phyloP scores from a whole-genome alignment of 2,113 vertebrate genomes.

The Limanda limanda region DNA sequence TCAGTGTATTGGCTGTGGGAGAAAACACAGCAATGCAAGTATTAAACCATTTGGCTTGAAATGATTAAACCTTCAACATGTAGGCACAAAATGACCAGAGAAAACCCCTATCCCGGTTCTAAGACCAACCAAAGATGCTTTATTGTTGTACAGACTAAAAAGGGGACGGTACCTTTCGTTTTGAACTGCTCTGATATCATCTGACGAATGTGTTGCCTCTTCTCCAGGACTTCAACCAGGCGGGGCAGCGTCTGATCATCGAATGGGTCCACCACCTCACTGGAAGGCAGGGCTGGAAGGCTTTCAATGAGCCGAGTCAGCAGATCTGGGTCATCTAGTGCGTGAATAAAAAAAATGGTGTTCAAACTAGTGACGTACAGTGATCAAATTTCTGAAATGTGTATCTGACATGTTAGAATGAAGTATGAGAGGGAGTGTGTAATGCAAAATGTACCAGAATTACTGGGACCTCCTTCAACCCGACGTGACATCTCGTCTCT shows the following conservation, averaged over 20 bases:
- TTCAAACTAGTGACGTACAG: not conserved
- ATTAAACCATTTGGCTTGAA: too few relatives aligned
- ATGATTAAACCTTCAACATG: not conserved
- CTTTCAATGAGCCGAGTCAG: slow-evolving; percentile 84
- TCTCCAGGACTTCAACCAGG: slow-evolving; percentile 90
- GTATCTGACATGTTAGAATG: not conserved
- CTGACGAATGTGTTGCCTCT: slow-evolving; percentile 85
- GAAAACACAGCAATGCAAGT: not conserved
- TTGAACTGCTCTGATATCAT: slow-evolving; percentile 85
- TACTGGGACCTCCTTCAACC: slow-evolving; percentile 83
- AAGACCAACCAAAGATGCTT: not conserved
- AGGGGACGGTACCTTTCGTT: slow-evolving; percentile 80
- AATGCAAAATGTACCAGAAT: slow-evolving; percentile 75
- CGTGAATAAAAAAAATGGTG: not conserved
- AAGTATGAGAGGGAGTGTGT: not conserved
- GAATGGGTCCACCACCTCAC: slow-evolving; percentile 87
- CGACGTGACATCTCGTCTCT: slow-evolving; percentile 84
- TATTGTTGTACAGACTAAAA: not conserved
- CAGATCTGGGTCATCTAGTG: slow-evolving; percentile 71
- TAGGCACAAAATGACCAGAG: not conserved
- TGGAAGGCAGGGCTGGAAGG: slow-evolving; percentile 88
- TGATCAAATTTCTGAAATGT: not conserved
- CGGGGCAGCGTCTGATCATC: slow-evolving; percentile 90
- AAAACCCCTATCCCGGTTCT: not conserved
- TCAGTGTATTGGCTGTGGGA: slow-evolving; percentile 77